Evolutionary conservation across 2,888 invertebrate genomes (phyloP).

Genomic region (Glaucopsyche alexis): DNA sequence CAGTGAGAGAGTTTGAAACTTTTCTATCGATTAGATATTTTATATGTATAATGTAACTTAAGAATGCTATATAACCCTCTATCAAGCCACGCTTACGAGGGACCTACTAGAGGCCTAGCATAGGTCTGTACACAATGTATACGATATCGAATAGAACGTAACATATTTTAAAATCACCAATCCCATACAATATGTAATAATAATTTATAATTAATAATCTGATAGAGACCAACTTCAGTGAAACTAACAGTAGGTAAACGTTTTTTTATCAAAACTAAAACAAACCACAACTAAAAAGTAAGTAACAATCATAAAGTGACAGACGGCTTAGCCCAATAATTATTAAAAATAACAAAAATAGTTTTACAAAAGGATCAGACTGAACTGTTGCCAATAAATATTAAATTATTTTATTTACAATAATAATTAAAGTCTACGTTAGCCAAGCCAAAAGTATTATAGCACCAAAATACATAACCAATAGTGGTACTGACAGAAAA

Average conservation of each 20-base stretch:
- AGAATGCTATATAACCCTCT: constrained; percentile 26
- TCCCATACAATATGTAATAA: constrained; percentile 17
- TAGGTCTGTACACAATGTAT: not conserved
- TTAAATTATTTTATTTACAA: constrained; percentile 62
- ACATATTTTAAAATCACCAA: constrained; percentile 19
- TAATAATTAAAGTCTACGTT: constrained; percentile 66
- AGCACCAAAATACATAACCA: constrained; percentile 74
- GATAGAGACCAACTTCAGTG: constrained; percentile 8
- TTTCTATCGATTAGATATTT: constrained; percentile 69
- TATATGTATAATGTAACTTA: constrained; percentile 39
- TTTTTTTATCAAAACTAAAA: constrained; percentile 23
- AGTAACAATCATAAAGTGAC: constrained; percentile 28
- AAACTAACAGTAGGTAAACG: constrained; percentile 20
- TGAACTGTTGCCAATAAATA: constrained; percentile 71
- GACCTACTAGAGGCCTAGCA: constrained; percentile 31
- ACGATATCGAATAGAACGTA: not conserved
- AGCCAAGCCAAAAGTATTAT: constrained; percentile 76
- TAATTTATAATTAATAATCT: not conserved
- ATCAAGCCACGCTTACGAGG: constrained; percentile 24
- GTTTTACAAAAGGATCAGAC: constrained; percentile 48
- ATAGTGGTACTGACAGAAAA: constrained; percentile 71
- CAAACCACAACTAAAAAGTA: constrained; percentile 31
- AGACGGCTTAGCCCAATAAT: constrained; percentile 61
- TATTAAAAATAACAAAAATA: constrained; percentile 43
- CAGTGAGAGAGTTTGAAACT: constrained; percentile 74